Evolutionary conservation across 2,888 invertebrate genomes (phyloP).

Genomic region (Heliconius charithonia): DNA sequence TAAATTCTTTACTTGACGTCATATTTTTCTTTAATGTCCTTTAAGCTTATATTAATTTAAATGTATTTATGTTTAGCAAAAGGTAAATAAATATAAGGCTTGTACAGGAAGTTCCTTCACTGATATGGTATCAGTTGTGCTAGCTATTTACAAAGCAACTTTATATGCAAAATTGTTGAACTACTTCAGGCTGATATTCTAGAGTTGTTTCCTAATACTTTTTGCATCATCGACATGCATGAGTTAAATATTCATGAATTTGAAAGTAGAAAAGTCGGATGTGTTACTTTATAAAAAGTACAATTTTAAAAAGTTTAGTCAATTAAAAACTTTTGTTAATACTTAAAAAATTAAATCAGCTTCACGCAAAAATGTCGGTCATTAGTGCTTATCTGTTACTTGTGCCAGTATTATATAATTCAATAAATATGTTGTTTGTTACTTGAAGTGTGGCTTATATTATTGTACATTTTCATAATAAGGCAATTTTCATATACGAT

Average conservation of each 20-base stretch:
- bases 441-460: constrained; percentile 10
- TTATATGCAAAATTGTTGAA: constrained; percentile 17
- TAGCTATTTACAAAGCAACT: constrained; percentile 13
- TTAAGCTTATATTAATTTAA: background rate
- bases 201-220: constrained; percentile 24
- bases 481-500: constrained; percentile 30
- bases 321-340: background rate
- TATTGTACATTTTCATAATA: constrained; percentile 28
- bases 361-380: too few relatives aligned
- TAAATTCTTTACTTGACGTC: too few relatives aligned
- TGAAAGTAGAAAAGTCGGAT: constrained; percentile 1
- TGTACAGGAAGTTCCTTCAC: constrained; percentile 15
- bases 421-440: background rate
- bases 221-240: constrained; percentile 9
- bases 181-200: constrained; percentile 12
- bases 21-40: background rate
- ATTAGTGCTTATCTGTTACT: too few relatives aligned
- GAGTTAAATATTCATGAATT: constrained; percentile 25
- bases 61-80: background rate
- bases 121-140: constrained; percentile 10
- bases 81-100: constrained; percentile 6
- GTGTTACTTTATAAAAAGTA: background rate
- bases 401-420: too few relatives aligned
- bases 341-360: too few relatives aligned
- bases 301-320: background rate